Evolutionary conservation across 2,888 invertebrate species (phyloP).

Genomic region (Tribolium freemani): DNA sequence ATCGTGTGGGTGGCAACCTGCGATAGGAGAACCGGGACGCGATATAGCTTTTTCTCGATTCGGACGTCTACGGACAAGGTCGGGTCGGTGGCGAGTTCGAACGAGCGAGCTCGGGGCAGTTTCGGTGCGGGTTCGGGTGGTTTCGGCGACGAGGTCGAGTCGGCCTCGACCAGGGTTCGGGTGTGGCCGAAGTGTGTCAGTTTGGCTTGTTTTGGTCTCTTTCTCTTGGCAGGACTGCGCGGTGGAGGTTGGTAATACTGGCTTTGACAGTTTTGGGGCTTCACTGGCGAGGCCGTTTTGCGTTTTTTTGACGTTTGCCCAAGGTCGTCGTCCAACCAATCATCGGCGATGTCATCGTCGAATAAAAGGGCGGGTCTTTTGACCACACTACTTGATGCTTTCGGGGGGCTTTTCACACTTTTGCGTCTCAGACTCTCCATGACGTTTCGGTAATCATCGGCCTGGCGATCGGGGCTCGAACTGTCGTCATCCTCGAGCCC

Average conservation of each 20-base stretch:
- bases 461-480: constrained; percentile 54
- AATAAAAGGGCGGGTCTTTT: constrained; percentile 75
- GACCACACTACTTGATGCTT: neutral
- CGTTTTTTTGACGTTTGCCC: constrained; percentile 54
- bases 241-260: neutral
- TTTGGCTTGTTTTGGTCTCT: constrained; percentile 53
- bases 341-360: constrained; percentile 81
- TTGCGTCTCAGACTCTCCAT: constrained; percentile 75
- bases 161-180: constrained; percentile 55
- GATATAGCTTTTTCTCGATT: constrained; percentile 77
- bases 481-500: constrained; percentile 32
- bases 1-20: constrained; percentile 77
- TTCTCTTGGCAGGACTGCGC: neutral
- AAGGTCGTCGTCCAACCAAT: constrained; percentile 90
- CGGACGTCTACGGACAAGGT: constrained; percentile 75
- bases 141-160: constrained; percentile 53
- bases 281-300: constrained; percentile 22
- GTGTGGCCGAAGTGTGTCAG: constrained; percentile 52
- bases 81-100: constrained; percentile 48
- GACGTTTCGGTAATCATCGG: constrained; percentile 77
- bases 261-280: constrained; percentile 3
- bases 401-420: neutral
- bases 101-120: constrained; percentile 1
- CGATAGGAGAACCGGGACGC: constrained; percentile 78
- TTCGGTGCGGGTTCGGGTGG: neutral